A percentile compares a stretch with the other conserved stretches of the same genome.
phyloP scores from a whole-genome alignment of 1,140 invertebrate species.

The Notospermus geniculatus region DNA sequence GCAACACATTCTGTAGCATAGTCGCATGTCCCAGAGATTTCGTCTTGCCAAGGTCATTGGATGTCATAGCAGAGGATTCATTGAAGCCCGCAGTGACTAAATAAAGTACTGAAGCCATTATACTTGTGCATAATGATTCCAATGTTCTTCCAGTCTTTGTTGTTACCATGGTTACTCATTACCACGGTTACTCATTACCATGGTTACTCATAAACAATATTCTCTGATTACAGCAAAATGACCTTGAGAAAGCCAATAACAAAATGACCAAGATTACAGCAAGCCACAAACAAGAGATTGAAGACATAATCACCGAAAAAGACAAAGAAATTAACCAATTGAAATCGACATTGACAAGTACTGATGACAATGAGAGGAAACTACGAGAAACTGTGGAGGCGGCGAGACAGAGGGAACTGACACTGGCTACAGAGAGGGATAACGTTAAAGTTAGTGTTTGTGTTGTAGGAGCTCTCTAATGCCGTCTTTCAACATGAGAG shows the following conservation, averaged over 20 bases:
- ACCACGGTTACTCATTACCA: no score
- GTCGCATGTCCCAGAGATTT: no score
- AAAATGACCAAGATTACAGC: conserved; percentile 38
- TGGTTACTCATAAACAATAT: conserved; percentile 1
- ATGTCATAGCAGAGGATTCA: no score
- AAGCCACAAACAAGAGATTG: conserved; percentile 41
- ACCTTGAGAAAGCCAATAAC: conserved; percentile 41
- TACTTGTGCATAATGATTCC: no score
- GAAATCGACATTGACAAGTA: conserved; percentile 30
- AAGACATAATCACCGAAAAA: conserved; percentile 41
- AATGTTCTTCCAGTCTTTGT: no score
- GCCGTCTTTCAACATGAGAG: no score
- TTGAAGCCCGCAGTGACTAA: no score
- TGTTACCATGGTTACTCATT: no score
- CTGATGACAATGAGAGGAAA: conserved; percentile 24
- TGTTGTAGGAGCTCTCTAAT: no score
- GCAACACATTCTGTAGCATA: no score
- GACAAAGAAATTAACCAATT: conserved; percentile 51
- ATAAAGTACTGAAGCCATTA: no score
- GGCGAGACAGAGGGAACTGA: conserved; percentile 29
- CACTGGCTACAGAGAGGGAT: conserved; percentile 41
- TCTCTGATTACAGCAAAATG: conserved; percentile 32
- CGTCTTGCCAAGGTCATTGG: no score
- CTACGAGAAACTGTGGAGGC: conserved; percentile 13
- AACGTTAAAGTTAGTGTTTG: conserved; percentile 45